Percentiles rank a stretch among this genome's conserved stretches.
These are phyloP conservation scores for Turnix velox DNA, from an alignment of 2,113 vertebrate species.

Conservation along the genomic window DNA sequence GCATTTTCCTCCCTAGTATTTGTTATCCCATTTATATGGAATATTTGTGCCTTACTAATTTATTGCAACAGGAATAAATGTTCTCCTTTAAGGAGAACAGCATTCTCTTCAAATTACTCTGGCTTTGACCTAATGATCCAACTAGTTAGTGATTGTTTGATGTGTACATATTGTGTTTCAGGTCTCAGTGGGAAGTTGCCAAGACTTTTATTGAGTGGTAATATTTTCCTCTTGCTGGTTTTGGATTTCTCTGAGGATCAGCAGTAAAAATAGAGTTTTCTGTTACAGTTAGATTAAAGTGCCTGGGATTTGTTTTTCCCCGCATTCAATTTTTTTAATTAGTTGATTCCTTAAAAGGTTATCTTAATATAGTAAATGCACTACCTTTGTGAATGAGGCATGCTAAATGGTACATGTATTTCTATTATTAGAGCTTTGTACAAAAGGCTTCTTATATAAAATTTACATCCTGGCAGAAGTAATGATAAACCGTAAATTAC, in stretches of 20 bases:
- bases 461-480: neutral
- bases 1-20: neutral
- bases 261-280: conserved; percentile 60
- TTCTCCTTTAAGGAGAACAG: conserved; percentile 35
- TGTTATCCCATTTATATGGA: neutral
- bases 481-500: neutral
- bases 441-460: neutral
- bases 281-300: conserved; percentile 69
- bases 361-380: conserved; percentile 73
- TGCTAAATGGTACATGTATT: conserved; percentile 35
- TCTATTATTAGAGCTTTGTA: conserved; percentile 12
- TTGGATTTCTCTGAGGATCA: conserved; percentile 68
- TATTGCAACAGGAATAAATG: conserved; percentile 1
- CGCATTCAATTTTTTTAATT: conserved; percentile 67
- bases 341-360: conserved; percentile 65
- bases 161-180: conserved; percentile 38
- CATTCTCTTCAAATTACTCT: conserved; percentile 46
- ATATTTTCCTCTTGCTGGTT: conserved; percentile 63
- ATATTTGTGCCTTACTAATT: conserved; percentile 23
- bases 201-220: conserved; percentile 59
- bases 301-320: conserved; percentile 63
- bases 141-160: conserved; percentile 63
- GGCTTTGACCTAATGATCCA: conserved; percentile 67
- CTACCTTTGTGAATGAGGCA: conserved; percentile 27
- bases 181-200: conserved; percentile 53